Evolutionary conservation across 2,888 invertebrate genomes (phyloP).

Genomic region (Siphlonurus alternatus): DNA sequence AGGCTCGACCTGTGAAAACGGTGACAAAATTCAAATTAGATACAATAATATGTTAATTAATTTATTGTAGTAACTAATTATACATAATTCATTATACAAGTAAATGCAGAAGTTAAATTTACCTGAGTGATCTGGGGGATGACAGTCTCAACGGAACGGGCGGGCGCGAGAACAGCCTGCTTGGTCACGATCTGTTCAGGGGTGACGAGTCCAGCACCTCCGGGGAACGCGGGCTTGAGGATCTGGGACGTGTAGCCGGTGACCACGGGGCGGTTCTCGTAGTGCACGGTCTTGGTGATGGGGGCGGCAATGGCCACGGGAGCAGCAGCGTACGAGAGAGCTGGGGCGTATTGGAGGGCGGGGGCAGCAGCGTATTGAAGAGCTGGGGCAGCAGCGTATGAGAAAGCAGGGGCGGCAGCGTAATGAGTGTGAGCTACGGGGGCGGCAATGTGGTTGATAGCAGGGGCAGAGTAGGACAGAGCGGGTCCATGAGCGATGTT

Average conservation of each 20-base stretch:
- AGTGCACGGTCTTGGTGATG: conserved; percentile 12
- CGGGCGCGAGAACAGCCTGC: conserved; percentile 21
- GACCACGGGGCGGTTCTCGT: conserved; percentile 12
- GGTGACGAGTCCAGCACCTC: conserved; percentile 20
- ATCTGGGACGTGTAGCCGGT: conserved; percentile 10
- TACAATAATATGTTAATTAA: no score
- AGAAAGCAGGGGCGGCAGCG: conserved; percentile 14
- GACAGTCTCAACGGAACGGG: conserved; percentile 22
- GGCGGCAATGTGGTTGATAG: conserved; percentile 2
- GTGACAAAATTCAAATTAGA: no score
- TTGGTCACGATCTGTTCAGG: conserved; percentile 18
- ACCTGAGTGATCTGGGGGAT: conserved; percentile 23
- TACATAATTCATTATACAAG: no score
- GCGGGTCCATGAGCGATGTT: conserved; percentile 10
- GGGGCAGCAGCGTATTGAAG: not conserved
- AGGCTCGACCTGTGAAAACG: conserved; percentile 21
- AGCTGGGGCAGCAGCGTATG: conserved; percentile 13
- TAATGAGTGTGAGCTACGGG: not conserved
- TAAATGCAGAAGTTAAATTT: no score
- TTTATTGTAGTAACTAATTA: no score
- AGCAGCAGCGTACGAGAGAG: not conserved
- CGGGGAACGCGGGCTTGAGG: conserved; percentile 11
- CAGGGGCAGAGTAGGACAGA: conserved; percentile 6
- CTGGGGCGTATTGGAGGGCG: not conserved
- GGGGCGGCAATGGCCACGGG: conserved; percentile 5